Conservation (phyloP, 2,113 vertebrate species). For the Pseudorectes ferrugineus region DNA sequence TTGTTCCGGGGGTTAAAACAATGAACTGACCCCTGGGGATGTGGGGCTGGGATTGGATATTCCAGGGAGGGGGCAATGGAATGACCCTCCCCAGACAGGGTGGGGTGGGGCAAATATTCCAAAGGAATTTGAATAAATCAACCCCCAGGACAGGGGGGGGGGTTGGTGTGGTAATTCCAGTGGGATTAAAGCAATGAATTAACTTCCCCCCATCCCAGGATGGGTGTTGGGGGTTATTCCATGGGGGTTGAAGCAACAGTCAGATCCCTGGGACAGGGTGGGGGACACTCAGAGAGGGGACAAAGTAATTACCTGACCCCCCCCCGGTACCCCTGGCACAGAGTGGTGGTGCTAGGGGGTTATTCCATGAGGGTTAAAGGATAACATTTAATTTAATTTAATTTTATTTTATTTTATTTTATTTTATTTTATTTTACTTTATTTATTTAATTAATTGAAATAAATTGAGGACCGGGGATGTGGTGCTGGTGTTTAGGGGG, state of each 20-base stretch:
- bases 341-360: background rate
- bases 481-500: background rate
- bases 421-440: no score
- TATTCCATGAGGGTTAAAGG: background rate
- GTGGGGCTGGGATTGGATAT: background rate
- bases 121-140: background rate
- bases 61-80: background rate
- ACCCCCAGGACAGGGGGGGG: background rate
- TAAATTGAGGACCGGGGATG: background rate
- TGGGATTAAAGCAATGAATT: background rate
- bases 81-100: background rate
- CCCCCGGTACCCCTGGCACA: background rate
- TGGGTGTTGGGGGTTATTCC: background rate
- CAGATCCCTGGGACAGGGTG: background rate
- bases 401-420: background rate
- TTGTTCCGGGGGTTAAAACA: background rate
- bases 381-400: background rate
- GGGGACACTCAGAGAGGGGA: background rate
- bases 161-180: background rate
- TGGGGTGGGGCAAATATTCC: background rate
- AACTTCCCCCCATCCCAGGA: background rate
- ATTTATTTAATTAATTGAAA: background rate
- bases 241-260: background rate
- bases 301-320: background rate
- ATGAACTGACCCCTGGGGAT: background rate